These are phyloP conservation scores for Meteorus sp. DNA, from an alignment of 1,140 invertebrate species.

Conservation along the genomic window DNA sequence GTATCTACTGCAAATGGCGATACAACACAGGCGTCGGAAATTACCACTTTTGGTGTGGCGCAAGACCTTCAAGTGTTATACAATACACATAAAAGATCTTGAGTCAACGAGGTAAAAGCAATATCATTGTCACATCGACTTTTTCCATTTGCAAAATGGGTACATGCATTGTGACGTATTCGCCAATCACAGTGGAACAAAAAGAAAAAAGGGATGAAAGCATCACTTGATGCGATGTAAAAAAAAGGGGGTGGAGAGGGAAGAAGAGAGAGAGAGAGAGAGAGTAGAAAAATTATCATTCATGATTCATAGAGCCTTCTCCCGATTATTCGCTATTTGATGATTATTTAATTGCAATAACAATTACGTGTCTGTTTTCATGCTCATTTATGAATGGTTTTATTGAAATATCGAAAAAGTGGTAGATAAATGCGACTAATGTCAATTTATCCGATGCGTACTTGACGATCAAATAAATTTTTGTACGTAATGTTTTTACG, in stretches of 20 bases:
- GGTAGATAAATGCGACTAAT: conserved; percentile 8
- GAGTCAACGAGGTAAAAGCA: too few species aligned
- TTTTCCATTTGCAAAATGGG: background rate
- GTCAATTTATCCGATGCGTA: conserved; percentile 30
- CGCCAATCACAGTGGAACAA: too few species aligned
- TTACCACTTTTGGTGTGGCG: conserved; percentile 4
- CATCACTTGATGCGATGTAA: too few species aligned
- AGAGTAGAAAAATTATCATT: background rate
- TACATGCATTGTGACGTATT: too few species aligned
- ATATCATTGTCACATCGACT: conserved; percentile 4
- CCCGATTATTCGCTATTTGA: background rate
- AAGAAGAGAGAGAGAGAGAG: background rate
- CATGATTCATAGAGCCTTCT: too few species aligned
- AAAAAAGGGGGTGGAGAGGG: background rate
- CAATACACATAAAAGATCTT: too few species aligned
- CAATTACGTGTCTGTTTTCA: conserved; percentile 3
- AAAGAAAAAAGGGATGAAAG: background rate
- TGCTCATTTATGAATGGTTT: background rate
- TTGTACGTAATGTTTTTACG: conserved; percentile 20
- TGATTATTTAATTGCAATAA: background rate
- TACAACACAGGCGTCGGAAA: conserved; percentile 1
- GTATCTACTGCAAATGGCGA: conserved; percentile 5
- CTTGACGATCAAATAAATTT: conserved; percentile 23
- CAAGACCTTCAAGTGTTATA: background rate
- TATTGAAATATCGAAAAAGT: conserved; percentile 20